A percentile compares a stretch with the other conserved stretches of the same genome.
Conservation (phyloP, 2,113 vertebrate genomes). For the Pseudonaja textilis region DNA sequence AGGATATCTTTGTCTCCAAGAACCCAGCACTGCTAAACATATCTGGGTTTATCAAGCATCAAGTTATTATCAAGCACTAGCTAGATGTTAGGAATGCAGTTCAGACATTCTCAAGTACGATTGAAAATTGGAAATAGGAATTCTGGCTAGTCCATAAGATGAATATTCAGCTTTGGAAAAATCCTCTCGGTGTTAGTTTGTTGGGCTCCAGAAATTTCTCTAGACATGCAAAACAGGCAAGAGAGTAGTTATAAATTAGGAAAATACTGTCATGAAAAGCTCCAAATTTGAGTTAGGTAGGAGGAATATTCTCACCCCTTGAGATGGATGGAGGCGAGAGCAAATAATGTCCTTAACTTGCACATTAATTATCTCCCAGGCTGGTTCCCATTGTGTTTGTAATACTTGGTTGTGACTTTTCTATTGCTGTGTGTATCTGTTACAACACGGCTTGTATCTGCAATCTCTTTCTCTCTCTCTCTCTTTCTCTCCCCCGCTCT, state of each 20-base stretch:
- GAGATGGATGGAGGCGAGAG: rapidly evolving
- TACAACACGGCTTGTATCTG: neutral
- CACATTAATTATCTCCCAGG: neutral
- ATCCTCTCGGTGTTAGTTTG: neutral
- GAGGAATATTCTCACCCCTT: neutral
- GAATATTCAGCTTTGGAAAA: neutral
- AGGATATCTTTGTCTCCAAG: neutral
- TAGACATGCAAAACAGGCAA: neutral
- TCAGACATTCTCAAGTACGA: neutral
- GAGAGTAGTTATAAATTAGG: neutral
- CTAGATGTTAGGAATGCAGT: neutral
- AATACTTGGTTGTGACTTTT: neutral
- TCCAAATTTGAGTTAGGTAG: neutral
- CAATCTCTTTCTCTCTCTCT: neutral
- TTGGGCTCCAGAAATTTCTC: neutral
- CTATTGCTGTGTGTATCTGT: neutral
- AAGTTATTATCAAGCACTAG: neutral
- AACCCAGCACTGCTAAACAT: neutral
- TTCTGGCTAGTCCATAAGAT: constrained; percentile 52
- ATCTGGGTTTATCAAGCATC: neutral
- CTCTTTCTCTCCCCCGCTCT: neutral
- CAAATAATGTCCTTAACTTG: neutral
- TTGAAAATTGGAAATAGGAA: constrained; percentile 28
- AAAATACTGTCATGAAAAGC: neutral
- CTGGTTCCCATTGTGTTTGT: too few relatives aligned